Evolutionary conservation across 1,140 invertebrate species (phyloP).

Genomic region (Zelostemma sp.): DNA sequence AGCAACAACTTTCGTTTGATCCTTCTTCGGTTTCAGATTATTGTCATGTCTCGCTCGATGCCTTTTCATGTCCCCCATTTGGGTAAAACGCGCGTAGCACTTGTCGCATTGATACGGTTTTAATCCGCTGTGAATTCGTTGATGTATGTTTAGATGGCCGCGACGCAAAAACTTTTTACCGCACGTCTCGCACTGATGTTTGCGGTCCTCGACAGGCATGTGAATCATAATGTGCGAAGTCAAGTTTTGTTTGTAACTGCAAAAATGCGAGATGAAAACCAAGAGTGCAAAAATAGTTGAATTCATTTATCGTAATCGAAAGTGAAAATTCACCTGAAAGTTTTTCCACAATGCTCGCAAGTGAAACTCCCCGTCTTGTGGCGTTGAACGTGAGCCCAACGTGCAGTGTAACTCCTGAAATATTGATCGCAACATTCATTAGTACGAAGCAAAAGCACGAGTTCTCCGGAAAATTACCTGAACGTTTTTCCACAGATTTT

Average conservation of each 20-base stretch:
- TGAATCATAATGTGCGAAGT: constrained; percentile 48
- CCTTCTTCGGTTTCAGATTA: constrained; percentile 22
- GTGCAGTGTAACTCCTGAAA: constrained; percentile 48
- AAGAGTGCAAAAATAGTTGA: too few relatives aligned
- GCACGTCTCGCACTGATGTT: constrained; percentile 58
- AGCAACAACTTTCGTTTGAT: constrained; percentile 18
- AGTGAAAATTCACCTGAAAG: constrained; percentile 39
- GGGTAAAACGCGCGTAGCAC: constrained; percentile 58
- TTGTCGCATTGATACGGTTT: constrained; percentile 74
- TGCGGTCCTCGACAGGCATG: constrained; percentile 48
- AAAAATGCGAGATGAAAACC: constrained; percentile 21
- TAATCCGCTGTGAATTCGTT: constrained; percentile 78
- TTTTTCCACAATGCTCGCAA: constrained; percentile 51
- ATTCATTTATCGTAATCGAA: not conserved
- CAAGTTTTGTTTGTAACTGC: constrained; percentile 52
- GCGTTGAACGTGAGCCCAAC: constrained; percentile 49
- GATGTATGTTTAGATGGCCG: constrained; percentile 58
- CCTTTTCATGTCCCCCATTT: constrained; percentile 59
- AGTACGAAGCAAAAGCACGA: too few relatives aligned
- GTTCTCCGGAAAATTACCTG: constrained; percentile 38
- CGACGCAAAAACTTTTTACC: constrained; percentile 61
- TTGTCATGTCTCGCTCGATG: constrained; percentile 53
- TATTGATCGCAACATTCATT: constrained; percentile 30
- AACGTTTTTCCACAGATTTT: constrained; percentile 68
- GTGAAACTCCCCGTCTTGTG: constrained; percentile 47